Conservation (phyloP, 1,140 invertebrate genomes). For the Hyposmocoma kahamanoa region DNA sequence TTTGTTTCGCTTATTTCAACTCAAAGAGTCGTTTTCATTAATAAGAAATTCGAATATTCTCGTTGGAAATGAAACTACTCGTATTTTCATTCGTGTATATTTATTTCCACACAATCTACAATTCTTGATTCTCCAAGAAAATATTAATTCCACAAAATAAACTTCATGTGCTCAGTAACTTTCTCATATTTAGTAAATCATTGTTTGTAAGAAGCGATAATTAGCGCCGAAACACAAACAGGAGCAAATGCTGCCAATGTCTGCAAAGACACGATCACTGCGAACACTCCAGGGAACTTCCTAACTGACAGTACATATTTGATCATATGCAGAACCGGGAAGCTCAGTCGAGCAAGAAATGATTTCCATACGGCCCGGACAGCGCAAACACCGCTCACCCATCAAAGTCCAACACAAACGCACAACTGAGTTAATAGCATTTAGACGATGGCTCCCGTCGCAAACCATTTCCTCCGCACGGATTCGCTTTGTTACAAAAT, state of each 20-base stretch:
- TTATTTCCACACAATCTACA: too few relatives aligned
- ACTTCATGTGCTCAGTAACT: too few relatives aligned
- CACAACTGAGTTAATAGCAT: slow-evolving; percentile 61
- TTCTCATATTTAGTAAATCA: too few relatives aligned
- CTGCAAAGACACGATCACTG: slow-evolving; percentile 44
- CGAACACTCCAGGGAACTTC: slow-evolving; percentile 33
- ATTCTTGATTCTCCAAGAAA: too few relatives aligned
- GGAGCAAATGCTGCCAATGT: slow-evolving; percentile 25
- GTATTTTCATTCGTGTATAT: too few relatives aligned
- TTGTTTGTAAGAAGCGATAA: too few relatives aligned
- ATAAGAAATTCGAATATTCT: too few relatives aligned
- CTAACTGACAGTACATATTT: slow-evolving; percentile 54
- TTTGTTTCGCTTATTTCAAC: too few relatives aligned
- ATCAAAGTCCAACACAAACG: slow-evolving; percentile 60
- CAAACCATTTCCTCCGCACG: slow-evolving; percentile 23
- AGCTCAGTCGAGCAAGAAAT: slow-evolving; percentile 61
- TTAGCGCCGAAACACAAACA: slow-evolving; percentile 21
- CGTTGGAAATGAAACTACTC: too few relatives aligned
- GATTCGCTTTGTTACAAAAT: slow-evolving; percentile 18
- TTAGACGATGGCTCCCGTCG: slow-evolving; percentile 33
- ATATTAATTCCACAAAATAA: too few relatives aligned
- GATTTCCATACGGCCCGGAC: slow-evolving; percentile 55
- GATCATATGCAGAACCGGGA: slow-evolving; percentile 43
- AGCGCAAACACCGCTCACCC: slow-evolving; percentile 50
- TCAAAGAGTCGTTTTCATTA: too few relatives aligned